Evolutionary conservation across 2,797 vertebrate genomes (phyloP), one percentile per base, ranked within the genome.

Genomic region (Trichosurus vulpecula): DNA sequence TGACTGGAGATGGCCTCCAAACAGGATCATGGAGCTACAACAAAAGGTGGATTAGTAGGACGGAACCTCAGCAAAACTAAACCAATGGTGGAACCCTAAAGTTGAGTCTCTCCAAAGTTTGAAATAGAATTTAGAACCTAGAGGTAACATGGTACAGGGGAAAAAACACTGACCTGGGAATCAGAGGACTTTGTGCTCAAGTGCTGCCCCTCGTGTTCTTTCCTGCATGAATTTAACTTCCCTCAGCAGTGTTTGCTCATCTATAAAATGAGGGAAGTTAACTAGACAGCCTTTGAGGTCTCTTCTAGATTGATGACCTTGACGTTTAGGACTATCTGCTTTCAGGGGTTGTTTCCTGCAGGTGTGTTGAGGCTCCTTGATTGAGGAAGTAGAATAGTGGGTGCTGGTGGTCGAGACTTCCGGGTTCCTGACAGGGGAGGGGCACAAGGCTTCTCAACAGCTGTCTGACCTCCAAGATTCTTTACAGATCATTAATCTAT

Each of bases 161-260:
- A 47, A 66, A 22, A 81, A 25, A 3, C 8, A 81, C 41, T 81
- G 74, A 81, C 41, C 74, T 19, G 8, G 25, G 41, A 94, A 56
- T 53, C 74, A n/a, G 57, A 57, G 41, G 66, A 54, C 93, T 56
- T 12, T 58, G 1, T 11, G 52, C 51, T 94, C 51, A 92, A 92
- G 90, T 41, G 52, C 47, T 10, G 47, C 54, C n/a, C 47, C 61
- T 57, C 16, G n/a, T 74, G n/a, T n/a, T 53, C n/a, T 10, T 30
- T n/a, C n/a, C 55, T 95, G 12, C 92, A 66, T 57, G 55, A 56
- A 29, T 53, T 93, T 56, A 90, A 94, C 51, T 81, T 90, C 56
- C 57, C 41, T 90, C 41, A 29, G 57, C 90, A 58, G 16, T 93
- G 56, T 95, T 54, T 93, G 90, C n/a, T 91, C 53, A n/a, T 51